These are phyloP conservation scores for Calephelis perditalis DNA, from an alignment of 2,888 invertebrate genomes.

Conservation along the genomic window DNA sequence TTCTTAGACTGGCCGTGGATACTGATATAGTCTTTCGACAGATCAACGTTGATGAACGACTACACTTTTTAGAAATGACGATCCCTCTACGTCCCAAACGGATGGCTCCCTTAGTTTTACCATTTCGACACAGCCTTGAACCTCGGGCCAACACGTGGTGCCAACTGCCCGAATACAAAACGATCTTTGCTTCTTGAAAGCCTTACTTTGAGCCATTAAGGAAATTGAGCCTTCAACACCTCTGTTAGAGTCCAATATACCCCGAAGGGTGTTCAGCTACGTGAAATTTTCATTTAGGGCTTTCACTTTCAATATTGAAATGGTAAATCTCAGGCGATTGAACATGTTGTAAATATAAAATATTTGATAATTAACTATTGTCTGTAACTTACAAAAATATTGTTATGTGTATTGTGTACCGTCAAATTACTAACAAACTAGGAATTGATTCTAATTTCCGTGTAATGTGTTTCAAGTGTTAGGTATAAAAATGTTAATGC, in stretches of 20 bases:
- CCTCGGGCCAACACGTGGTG: constrained; percentile 64
- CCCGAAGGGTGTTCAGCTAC: constrained; percentile 32
- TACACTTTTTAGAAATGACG: constrained; percentile 9
- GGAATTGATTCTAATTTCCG: too few relatives aligned
- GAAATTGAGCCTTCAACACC: constrained; percentile 46
- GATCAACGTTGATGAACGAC: not conserved
- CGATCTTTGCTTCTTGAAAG: constrained; percentile 48
- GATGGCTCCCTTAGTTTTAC: constrained; percentile 38
- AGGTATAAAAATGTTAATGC: too few relatives aligned
- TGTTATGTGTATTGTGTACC: too few relatives aligned
- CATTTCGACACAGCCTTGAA: constrained; percentile 55
- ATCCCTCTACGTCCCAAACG: constrained; percentile 19
- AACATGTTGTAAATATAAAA: not conserved
- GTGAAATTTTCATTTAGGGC: constrained; percentile 34
- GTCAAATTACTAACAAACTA: too few relatives aligned
- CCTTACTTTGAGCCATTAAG: constrained; percentile 35
- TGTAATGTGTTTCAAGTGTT: too few relatives aligned
- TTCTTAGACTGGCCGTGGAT: too few relatives aligned
- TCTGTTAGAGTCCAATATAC: constrained; percentile 42
- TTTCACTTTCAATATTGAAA: constrained; percentile 23
- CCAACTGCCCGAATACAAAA: constrained; percentile 55
- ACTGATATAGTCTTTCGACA: too few relatives aligned
- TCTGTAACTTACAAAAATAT: too few relatives aligned
- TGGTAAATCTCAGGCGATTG: not conserved
- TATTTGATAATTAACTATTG: not conserved